These are phyloP conservation scores for Ennomos quercinarius DNA, from an alignment of 2,888 invertebrate genomes.

Conservation along the genomic window DNA sequence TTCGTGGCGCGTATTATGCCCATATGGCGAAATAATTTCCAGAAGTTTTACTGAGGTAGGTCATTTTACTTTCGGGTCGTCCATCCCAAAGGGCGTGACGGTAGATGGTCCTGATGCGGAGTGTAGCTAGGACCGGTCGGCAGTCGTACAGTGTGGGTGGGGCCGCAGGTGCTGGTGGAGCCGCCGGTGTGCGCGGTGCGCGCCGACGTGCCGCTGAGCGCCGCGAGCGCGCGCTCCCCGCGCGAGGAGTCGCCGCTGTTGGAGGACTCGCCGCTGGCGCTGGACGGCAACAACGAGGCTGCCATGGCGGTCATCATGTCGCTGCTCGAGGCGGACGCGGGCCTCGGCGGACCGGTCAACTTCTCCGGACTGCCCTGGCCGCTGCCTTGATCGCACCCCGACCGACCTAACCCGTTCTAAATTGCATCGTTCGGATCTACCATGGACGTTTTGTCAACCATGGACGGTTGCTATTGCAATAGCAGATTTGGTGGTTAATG, in stretches of 20 bases:
- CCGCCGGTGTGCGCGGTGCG: conserved; percentile 59
- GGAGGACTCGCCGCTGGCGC: conserved; percentile 40
- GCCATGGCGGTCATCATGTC: conserved; percentile 97
- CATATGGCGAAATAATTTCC: no score
- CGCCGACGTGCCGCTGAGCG: conserved; percentile 68
- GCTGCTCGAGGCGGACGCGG: conserved; percentile 94
- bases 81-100: no score
- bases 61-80: no score
- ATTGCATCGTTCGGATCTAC: no score
- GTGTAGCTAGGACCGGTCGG: no score
- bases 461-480: neutral
- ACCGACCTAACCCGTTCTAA: neutral
- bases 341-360: conserved; percentile 94
- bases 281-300: conserved; percentile 94
- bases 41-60: no score
- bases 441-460: no score
- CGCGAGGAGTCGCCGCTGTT: conserved; percentile 38
- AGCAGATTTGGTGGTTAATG: no score
- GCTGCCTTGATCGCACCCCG: conserved; percentile 82
- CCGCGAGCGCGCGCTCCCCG: conserved; percentile 46
- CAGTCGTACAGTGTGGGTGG: no score
- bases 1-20: no score
- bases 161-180: conserved; percentile 58
- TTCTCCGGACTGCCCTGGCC: conserved; percentile 95
- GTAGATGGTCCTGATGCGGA: no score